Base-by-base conservation (phyloP, 2,888 invertebrate genomes). In the Sipha maydis region DNA sequence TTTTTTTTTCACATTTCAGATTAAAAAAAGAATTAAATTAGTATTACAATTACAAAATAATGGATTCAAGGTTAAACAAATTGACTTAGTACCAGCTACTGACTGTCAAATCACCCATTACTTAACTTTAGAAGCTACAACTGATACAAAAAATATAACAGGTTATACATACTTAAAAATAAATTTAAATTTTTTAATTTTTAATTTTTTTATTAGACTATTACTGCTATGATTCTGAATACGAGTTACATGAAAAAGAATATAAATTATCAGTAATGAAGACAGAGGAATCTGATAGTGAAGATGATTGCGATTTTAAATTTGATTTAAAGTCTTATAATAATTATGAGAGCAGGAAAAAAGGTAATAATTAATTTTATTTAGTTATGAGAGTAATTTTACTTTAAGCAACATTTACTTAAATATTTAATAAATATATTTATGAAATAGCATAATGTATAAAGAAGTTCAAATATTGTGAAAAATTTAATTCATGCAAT, bases 21-120 rank as follows among this genome's bases (percentile, higher is more conserved):
- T 98, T 1, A 98, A 98, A 92, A 99, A 99, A 91, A 99, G 99
- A 99, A 97, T 99, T 91, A 99, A 99, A 93, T 98, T 98, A 8
- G 96, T 97, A 94, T 97, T 97, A 91, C 96, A 97, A 94, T 95
- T 99, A 86, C 94, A 99, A 91, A 99, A 99, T 91, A 99, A 99
- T 92, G 97, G 97, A 11, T 99, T 99, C 91, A 97, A 97, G 92
- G 98, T 95, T 75, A 95, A 96, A 90, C 98, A 98, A 89, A 92
- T 99, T 89, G 99, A 99, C 92, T 93, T 99, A 89, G 97, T 99
- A 2, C 97, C 98, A 90, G 99, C 99, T 92, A 97, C 99, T 92
- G 97, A 99, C 92, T 98, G 99, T 91, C 99, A 99, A 92, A 97
- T 97, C 91, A 99, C 98, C 2, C 99, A 99, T 93, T 93, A 98